Base-by-base conservation (phyloP, 2,888 invertebrate species). In the Doris montereyensis region DNA sequence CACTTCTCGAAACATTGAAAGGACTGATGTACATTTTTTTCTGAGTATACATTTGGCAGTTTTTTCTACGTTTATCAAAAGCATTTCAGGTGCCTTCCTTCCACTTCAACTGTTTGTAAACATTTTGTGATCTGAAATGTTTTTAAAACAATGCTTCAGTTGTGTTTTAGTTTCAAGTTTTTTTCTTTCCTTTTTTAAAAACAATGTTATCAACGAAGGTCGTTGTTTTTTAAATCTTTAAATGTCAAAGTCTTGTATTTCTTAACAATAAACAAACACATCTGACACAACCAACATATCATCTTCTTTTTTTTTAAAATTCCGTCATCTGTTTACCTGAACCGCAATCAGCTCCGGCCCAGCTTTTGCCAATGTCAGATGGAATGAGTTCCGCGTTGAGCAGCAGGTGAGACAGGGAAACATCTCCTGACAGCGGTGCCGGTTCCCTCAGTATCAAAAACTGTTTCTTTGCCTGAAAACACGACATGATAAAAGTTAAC, bases 321-420 rank as follows among this genome's bases (percentile, higher is more conserved):
- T n/a, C n/a, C n/a, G n/a, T n/a, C n/a, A n/a, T n/a, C n/a, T 60
- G 70, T 41, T 32, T 81, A 88, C 88, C 87, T 88, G 88, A 78
- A 88, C 87, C 13, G 88, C 87, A 35, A 87, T 87, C 2, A 90
- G 84, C 76, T 90, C 89, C 52, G 88, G 87, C 28, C 89, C 89
- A 57, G 87, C 86, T n/a, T 73, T 88, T 87, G 10, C 87, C 87
- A 13, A 87, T 87, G 81, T 88, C 87, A 17, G 82, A 80, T 0
- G 90, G 89, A 58, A 90, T 86, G 52, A 89, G 87, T 72, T 90
- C 89, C 35, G 88, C 84, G 77, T 88, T 87, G n/a, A 89, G 84
- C 34, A 90, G 81, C 13, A 86, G 58, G 21, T 86, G 87, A 32
- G 88, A 85, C 79, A 88, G 79, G 79, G 57, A 83, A 81, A 78